phyloP scores from a whole-genome alignment of 37 sponge, comb jelly and placozoan genomes.

The Spongilla lacustris region DNA sequence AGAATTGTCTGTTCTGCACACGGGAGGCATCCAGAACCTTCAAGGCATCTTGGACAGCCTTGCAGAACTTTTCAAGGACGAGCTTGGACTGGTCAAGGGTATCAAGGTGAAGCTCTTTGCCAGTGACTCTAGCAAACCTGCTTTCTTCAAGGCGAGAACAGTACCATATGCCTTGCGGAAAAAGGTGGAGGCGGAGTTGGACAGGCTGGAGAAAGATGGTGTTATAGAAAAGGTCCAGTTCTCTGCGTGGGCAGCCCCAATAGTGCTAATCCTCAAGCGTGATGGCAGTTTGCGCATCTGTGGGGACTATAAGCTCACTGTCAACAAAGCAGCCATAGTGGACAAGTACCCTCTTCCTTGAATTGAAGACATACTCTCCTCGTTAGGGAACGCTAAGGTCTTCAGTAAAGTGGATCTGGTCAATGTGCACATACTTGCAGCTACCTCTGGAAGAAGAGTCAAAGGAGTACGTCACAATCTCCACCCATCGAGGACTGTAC shows the following conservation, averaged over 20 bases:
- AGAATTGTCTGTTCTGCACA: too few relatives aligned
- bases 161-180: slow-evolving; percentile 7
- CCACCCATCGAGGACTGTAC: not conserved
- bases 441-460: slow-evolving; percentile 3
- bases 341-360: slow-evolving; percentile 52
- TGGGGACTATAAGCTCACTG: slow-evolving; percentile 57
- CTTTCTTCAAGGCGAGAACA: slow-evolving; percentile 4
- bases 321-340: slow-evolving; percentile 16
- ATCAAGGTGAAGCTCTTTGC: slow-evolving; percentile 1
- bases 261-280: slow-evolving; percentile 49
- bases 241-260: slow-evolving; percentile 45
- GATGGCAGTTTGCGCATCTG: slow-evolving; percentile 49
- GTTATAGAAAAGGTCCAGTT: slow-evolving; percentile 25
- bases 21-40: too few relatives aligned
- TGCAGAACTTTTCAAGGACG: slow-evolving; percentile 11
- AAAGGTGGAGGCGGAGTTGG: slow-evolving; percentile 6
- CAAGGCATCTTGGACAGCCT: not conserved
- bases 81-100: slow-evolving; percentile 8
- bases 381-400: not conserved
- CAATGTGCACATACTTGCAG: slow-evolving; percentile 17
- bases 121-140: not conserved
- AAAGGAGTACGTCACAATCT: not conserved
- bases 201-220: slow-evolving; percentile 14
- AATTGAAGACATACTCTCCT: slow-evolving; percentile 45
- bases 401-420: slow-evolving; percentile 27